Evolutionary conservation across 1,140 invertebrate genomes (phyloP), one percentile per base, ranked within the genome.

Genomic region (Fopius arisanus): DNA sequence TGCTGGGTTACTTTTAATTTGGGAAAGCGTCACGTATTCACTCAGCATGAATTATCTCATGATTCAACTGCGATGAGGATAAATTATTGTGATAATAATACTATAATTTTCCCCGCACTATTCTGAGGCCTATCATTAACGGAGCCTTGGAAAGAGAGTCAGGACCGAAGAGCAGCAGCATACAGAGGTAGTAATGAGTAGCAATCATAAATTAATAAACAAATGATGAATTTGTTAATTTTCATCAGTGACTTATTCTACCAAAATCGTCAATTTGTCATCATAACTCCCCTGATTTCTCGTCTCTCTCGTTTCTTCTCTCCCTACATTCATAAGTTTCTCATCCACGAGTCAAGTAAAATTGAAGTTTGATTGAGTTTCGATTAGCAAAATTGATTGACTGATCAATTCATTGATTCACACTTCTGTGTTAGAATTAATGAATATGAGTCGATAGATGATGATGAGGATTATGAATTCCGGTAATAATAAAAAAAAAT

Each of bases 141-240:
- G 84, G 84, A 85, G 84, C 80, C 80, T 84, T 84, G 86, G 85
- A 86, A 84, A 86, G 85, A 84, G 86, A 86, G 83, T 85, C 84
- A 85, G 85, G 80, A 79, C 84, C 83, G 84, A 85, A 85, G 85
- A 86, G 84, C 81, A 85, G 83, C 81, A 86, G 83, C 83, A 83
- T 81, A 84, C 43, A 65, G 14, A 65, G 12, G n/a, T 65, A 65
- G 23, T 59, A 23, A 59, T 59, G 54, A 59, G 54, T 59, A 59
- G 54, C 54, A 59, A 59, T 19, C 16, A 48, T n/a, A 48, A 12
- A 48, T 37, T 37, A 3, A 37, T 37, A 37, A 37, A 37, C 33
- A 37, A 37, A 37, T 37, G 2, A 37, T 37, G 33, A 37, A 37
- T 48, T 48, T 48, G 43, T 48, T 48, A 48, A 48, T 48, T 19